Evolutionary conservation across 2,797 vertebrate species (phyloP).

Genomic region (Rhynchotus rufescens): DNA sequence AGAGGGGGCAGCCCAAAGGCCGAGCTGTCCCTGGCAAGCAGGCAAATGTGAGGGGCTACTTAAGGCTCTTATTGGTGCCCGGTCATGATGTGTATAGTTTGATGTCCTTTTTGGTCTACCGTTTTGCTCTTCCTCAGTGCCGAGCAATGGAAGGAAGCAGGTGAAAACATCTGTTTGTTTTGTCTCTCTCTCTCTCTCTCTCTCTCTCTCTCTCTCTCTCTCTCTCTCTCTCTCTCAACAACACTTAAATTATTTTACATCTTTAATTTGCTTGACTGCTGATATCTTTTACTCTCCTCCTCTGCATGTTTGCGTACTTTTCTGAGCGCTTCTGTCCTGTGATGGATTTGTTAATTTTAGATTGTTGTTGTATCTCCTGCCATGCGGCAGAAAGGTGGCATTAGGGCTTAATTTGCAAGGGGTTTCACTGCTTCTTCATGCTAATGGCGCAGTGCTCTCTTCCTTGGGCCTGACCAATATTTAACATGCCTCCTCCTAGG

Average conservation of each 20-base stretch:
- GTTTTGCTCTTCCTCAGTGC: neutral
- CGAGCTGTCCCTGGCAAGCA: neutral
- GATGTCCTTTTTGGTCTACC: neutral
- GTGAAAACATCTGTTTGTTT: neutral
- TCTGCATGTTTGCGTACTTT: neutral
- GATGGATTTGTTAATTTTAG: neutral
- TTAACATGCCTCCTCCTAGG: neutral
- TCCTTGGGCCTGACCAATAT: neutral
- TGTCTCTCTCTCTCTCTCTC: neutral
- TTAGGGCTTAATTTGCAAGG: neutral
- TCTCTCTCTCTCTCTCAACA: neutral
- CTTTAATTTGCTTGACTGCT: neutral
- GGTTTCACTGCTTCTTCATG: neutral
- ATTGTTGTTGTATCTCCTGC: neutral
- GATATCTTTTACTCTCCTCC: neutral
- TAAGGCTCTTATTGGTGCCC: neutral
- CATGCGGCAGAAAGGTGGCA: neutral
- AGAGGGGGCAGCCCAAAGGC: neutral
- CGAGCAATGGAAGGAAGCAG: neutral
- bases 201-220: neutral
- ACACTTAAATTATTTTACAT: neutral
- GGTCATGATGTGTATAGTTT: rapidly evolving
- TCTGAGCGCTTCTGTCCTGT: neutral
- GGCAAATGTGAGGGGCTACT: neutral
- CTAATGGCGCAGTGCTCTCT: neutral